These are phyloP conservation scores for Cardiocondyla obscurior DNA, from an alignment of 1,140 invertebrate genomes.

Conservation along the genomic window DNA sequence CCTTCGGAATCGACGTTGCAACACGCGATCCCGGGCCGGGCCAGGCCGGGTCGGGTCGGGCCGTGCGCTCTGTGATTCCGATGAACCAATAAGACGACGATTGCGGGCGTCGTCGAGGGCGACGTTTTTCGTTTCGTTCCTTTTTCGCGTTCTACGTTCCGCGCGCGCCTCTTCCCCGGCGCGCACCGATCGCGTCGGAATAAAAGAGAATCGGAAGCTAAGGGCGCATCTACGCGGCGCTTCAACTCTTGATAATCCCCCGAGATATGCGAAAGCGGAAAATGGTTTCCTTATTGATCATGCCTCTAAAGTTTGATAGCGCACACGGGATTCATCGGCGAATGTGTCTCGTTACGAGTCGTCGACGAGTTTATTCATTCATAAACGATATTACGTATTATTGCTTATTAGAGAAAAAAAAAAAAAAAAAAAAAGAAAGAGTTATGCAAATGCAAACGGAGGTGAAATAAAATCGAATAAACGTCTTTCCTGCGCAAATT, in stretches of 20 bases:
- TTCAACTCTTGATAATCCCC: slow-evolving; percentile 11
- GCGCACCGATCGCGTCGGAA: not conserved
- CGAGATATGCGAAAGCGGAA: not conserved
- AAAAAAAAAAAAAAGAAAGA: too few species aligned
- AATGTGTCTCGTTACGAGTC: not conserved
- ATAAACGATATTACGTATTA: not conserved
- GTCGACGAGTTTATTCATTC: not conserved
- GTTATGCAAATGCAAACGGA: not conserved
- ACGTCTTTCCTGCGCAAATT: not conserved
- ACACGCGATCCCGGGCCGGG: slow-evolving; percentile 64
- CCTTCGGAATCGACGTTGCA: slow-evolving; percentile 69
- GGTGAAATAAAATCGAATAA: not conserved
- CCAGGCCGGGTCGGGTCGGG: slow-evolving; percentile 27
- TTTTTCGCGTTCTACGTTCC: slow-evolving; percentile 30
- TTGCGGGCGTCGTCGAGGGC: slow-evolving; percentile 47
- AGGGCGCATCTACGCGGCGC: not conserved
- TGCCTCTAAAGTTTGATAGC: slow-evolving; percentile 15
- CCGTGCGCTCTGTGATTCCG: slow-evolving; percentile 55
- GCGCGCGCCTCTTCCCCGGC: not conserved
- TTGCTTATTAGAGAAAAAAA: not conserved
- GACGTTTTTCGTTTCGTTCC: slow-evolving; percentile 48
- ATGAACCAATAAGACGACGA: slow-evolving; percentile 66
- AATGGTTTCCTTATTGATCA: slow-evolving; percentile 21
- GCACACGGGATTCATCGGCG: not conserved
- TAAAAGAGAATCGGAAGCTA: slow-evolving; percentile 19